Evolutionary conservation across 2,113 vertebrate genomes (phyloP), one percentile per base, ranked within the genome.

Genomic region (Myotis yumanensis): DNA sequence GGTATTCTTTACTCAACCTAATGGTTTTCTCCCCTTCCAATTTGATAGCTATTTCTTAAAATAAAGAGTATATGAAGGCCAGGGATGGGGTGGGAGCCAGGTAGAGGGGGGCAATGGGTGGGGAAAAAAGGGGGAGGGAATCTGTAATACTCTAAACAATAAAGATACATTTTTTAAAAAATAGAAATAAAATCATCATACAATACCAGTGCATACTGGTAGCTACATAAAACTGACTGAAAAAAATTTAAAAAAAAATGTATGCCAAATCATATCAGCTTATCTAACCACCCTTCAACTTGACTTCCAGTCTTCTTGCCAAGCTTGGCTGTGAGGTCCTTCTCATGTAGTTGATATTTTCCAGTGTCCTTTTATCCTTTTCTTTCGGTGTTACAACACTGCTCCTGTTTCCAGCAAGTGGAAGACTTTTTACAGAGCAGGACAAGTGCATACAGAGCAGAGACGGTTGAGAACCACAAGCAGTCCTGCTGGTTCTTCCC

Each of bases 221-320:
- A 59, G 57, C 57, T 59, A 59, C 57, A 59, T 59, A 59, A 59
- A 59, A 59, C 10, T 59, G 10, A 59, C 57, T 59, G 57, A 9
- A 57, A 57, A 57, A 46, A 46, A 46, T 89, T 84, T 82, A 90
- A 95, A 81, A 96, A 66, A 71, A 94, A 59, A 43, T 95, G 77
- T 92, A 86, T 46, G 86, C 17, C 95, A 94, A 93, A 90, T 91
- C 89, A 6, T 85, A 77, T 14, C 46, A 87, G 62, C 81, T 97
- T 95, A 93, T 68, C 86, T 95, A 97, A 95, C 86, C 90, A 94
- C 51, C 35, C 89, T 97, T 97, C 93, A 97, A 77, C 40, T 89
- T 95, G 40, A 97, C 91, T 97, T 94, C 91, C 57, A 93, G 62
- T 90, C 86, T 43, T 92, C 79, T 81, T 80, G 66, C 91, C 94